phyloP scores from a whole-genome alignment of 2,797 vertebrate species.

The Eulemur albifrons region DNA sequence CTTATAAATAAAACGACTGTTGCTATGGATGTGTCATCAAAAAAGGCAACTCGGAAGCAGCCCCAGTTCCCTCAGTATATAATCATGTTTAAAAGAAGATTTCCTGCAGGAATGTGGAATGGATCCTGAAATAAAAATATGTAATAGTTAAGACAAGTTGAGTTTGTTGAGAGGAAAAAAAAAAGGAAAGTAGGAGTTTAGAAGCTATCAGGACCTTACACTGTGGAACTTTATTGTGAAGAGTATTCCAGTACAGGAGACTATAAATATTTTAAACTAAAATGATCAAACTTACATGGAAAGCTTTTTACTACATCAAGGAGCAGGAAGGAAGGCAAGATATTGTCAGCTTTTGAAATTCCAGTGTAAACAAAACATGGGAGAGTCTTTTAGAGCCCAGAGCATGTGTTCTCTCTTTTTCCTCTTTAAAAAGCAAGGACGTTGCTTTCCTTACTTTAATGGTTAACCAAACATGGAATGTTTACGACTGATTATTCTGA shows the following conservation, averaged over 20 bases:
- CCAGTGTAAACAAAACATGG: slow-evolving; percentile 73
- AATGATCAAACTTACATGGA: slow-evolving; percentile 61
- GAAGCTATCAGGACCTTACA: slow-evolving; percentile 13
- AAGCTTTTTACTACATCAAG: slow-evolving; percentile 61
- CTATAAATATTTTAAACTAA: slow-evolving; percentile 65
- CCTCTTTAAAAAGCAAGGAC: slow-evolving; percentile 57
- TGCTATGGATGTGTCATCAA: slow-evolving; percentile 81
- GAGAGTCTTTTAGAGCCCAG: slow-evolving; percentile 53
- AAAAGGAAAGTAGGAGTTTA: slow-evolving; percentile 44
- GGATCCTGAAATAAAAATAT: slow-evolving; percentile 57
- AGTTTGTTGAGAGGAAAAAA: slow-evolving; percentile 64
- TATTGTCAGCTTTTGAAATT: slow-evolving; percentile 73
- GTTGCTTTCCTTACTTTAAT: slow-evolving; percentile 67
- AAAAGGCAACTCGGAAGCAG: slow-evolving; percentile 78
- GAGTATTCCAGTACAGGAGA: not conserved
- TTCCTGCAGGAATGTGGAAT: slow-evolving; percentile 77
- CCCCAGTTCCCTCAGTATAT: slow-evolving; percentile 81
- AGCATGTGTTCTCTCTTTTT: slow-evolving; percentile 20
- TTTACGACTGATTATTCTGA: slow-evolving; percentile 62
- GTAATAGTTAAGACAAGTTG: slow-evolving; percentile 72
- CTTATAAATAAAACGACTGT: slow-evolving; percentile 76
- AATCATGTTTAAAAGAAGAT: slow-evolving; percentile 85
- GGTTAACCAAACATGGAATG: slow-evolving; percentile 66
- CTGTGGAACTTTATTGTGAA: slow-evolving; percentile 12
- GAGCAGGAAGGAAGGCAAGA: slow-evolving; percentile 75